These are phyloP conservation scores for Drosophila sordidapex DNA, from an alignment of 2,888 invertebrate genomes.

Conservation along the genomic window DNA sequence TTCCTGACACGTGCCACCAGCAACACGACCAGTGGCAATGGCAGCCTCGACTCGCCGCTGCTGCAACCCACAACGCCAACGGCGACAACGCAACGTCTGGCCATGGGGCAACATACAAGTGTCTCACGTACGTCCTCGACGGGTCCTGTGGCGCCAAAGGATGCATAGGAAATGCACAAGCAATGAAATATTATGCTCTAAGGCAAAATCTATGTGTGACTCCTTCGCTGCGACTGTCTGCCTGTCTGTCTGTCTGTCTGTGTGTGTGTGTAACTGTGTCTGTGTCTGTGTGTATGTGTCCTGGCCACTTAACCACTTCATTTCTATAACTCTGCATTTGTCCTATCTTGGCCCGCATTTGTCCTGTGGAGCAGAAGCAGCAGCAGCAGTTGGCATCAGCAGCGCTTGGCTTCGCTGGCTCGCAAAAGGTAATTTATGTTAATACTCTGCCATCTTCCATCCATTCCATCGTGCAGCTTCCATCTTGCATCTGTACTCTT, in stretches of 20 bases:
- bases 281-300: constrained; percentile 31
- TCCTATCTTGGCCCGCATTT: constrained; percentile 51
- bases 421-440: constrained; percentile 79
- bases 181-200: constrained; percentile 80
- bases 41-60: constrained; percentile 74
- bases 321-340: constrained; percentile 66
- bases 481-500: constrained; percentile 40
- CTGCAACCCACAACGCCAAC: constrained; percentile 73
- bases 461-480: constrained; percentile 36
- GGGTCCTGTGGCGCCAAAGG: constrained; percentile 42
- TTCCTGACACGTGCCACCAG: constrained; percentile 87
- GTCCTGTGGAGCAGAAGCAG: constrained; percentile 15
- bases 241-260: constrained; percentile 41
- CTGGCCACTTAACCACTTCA: constrained; percentile 76
- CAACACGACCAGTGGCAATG: constrained; percentile 65
- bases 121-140: constrained; percentile 77
- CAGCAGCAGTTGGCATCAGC: constrained; percentile 33
- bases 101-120: constrained; percentile 58
- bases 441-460: constrained; percentile 60
- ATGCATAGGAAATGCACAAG: constrained; percentile 80
- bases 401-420: constrained; percentile 55
- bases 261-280: constrained; percentile 18
- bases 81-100: constrained; percentile 42
- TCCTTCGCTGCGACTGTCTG: constrained; percentile 46
- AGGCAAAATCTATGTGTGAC: constrained; percentile 57